Base-by-base conservation (phyloP, 2,797 vertebrate species). In the Hephaestus fuliginosus region DNA sequence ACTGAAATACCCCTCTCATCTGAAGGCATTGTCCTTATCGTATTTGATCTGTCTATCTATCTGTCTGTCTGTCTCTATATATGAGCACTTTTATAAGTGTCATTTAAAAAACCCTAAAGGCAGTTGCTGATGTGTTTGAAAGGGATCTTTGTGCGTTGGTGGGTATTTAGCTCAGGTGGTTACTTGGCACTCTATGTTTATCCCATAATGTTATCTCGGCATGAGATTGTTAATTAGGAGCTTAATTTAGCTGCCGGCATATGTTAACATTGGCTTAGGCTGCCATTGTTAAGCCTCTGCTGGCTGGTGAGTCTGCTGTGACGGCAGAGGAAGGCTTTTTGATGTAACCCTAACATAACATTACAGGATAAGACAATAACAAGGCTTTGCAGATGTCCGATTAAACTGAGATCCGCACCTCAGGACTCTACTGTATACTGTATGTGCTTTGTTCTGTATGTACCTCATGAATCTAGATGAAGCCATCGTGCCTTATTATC, bases 181-280 rank as follows among this genome's bases (percentile, higher is more conserved):
- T 85, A 84, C 82, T 92, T 91, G 91, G 92, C 93, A 84, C 88
- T 89, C 87, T 88, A 44, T 91, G 89, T 94, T 95, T 90, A 93
- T 94, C 94, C 92, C 92, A 92, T 95, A 94, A 94, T 93, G 90
- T 94, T 95, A 93, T 94, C 94, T 89, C 92, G 46, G 91, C 90
- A 86, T 95, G 95, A 88, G 88, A 92, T 93, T 90, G 91, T 93
- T 95, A 95, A 95, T 96, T 93, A 94, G 92, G 89, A 92, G 90
- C 95, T 95, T 95, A 95, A 95, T 96, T 96, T 96, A 95, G 94
- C 93, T 90, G 89, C 91, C 77, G 89, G 94, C 94, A 95, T 95
- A 95, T 95, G 95, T 94, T 94, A 90, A 88, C 86, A 83, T 95
- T 95, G 94, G 95, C 93, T 93, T 92, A 92, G 89, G 76, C 90